A percentile compares a stretch with the other conserved stretches of the same genome.
These are phyloP conservation scores for Germaria angustata DNA, from an alignment of 2,888 invertebrate species.

Conservation along the genomic window DNA sequence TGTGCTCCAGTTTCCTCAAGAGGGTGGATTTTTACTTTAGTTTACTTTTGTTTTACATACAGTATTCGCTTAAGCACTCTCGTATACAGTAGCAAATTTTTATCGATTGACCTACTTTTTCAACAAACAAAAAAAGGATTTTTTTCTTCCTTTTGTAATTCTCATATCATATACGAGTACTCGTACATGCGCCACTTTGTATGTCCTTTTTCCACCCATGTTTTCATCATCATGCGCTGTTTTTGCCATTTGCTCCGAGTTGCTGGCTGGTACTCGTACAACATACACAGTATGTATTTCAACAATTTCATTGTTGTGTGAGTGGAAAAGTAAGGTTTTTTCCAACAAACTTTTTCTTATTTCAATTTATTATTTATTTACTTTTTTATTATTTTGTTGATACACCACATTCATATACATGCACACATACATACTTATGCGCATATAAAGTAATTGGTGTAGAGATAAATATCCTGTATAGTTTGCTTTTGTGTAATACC, in stretches of 20 bases:
- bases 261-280: neutral
- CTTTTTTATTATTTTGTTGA: neutral
- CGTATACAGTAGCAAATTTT: conserved; percentile 45
- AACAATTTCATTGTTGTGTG: conserved; percentile 13
- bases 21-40: conserved; percentile 59
- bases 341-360: neutral
- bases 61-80: neutral
- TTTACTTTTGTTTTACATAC: conserved; percentile 18
- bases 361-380: neutral
- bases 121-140: no score
- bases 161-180: neutral
- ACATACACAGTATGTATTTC: conserved; percentile 3
- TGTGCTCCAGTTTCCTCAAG: conserved; percentile 53
- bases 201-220: conserved; percentile 50
- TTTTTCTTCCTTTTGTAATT: conserved; percentile 8
- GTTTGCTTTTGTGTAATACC: conserved; percentile 24
- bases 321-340: conserved; percentile 1
- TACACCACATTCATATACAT: neutral
- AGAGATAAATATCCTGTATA: conserved; percentile 58
- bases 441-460: conserved; percentile 38
- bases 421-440: neutral
- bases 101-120: conserved; percentile 65
- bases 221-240: conserved; percentile 61
- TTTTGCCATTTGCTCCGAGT: neutral
- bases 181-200: conserved; percentile 36